A percentile compares a stretch with the other conserved stretches of the same genome.
Conservation (phyloP, 2,888 invertebrate genomes). For the Sisyra nigra region DNA sequence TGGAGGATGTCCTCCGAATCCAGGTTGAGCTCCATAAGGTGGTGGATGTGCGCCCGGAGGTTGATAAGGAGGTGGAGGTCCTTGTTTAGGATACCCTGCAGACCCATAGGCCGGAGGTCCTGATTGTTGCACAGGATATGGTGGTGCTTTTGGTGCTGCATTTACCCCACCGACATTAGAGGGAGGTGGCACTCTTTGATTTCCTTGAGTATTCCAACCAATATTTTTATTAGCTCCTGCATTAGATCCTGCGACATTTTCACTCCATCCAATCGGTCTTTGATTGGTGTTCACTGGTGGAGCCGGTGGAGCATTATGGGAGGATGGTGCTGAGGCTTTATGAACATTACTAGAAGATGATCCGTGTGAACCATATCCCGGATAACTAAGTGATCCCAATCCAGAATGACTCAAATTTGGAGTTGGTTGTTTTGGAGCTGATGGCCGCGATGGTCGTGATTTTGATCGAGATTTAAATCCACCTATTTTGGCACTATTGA, state of each 20-base stretch:
- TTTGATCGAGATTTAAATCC: no score
- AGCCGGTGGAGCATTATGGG: not conserved
- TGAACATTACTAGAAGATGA: not conserved
- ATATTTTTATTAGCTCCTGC: not conserved
- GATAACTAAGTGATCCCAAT: no score
- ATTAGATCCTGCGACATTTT: not conserved
- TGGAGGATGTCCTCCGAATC: not conserved
- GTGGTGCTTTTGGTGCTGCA: not conserved
- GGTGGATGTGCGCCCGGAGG: not conserved
- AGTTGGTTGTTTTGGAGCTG: not conserved
- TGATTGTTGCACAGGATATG: not conserved
- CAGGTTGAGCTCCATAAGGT: not conserved
- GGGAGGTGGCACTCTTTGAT: not conserved
- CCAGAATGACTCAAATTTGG: no score
- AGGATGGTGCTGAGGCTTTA: not conserved
- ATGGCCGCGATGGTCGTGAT: not conserved
- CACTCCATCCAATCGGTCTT: constrained; percentile 5
- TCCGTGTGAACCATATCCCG: no score
- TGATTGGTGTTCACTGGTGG: constrained; percentile 2
- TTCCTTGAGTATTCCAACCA: no score
- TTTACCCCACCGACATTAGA: not conserved
- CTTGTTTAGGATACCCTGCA: not conserved
- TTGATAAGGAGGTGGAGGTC: constrained; percentile 3
- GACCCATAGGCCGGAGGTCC: constrained; percentile 5
- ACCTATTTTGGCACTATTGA: no score